Evolutionary conservation across 1,140 invertebrate genomes (phyloP).

Genomic region (Chironomus tepperi): DNA sequence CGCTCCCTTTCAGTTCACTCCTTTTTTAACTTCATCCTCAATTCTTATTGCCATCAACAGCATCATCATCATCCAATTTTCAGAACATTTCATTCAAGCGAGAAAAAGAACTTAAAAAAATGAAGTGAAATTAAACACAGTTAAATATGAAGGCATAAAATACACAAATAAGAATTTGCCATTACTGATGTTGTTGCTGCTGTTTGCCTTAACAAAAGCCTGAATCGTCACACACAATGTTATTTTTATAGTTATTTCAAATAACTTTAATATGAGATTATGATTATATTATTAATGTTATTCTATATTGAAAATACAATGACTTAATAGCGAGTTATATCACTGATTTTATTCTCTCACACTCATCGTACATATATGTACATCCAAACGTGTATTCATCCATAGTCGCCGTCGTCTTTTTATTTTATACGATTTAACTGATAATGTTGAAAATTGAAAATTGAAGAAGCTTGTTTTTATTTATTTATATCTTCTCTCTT

Average conservation of each 20-base stretch:
- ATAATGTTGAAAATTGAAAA: slow-evolving; percentile 6
- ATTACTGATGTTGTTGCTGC: background rate
- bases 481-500: background rate
- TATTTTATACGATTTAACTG: background rate
- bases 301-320: slow-evolving; percentile 22
- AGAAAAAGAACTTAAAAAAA: no score
- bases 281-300: slow-evolving; percentile 23
- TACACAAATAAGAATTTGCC: background rate
- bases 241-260: background rate
- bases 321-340: slow-evolving; percentile 23
- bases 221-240: background rate
- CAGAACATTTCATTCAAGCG: no score
- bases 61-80: background rate
- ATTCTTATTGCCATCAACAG: background rate
- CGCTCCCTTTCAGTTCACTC: background rate
- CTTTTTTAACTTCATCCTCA: background rate
- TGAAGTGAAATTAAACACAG: background rate
- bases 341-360: slow-evolving; percentile 23
- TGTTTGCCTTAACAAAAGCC: no score
- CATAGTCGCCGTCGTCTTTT: background rate
- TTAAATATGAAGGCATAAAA: background rate
- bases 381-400: no score
- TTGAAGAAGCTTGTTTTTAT: slow-evolving; percentile 24
- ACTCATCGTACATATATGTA: background rate
- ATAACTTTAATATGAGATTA: slow-evolving; percentile 18